Percentiles rank a stretch among this genome's conserved stretches.
phyloP scores from a whole-genome alignment of 2,888 invertebrate species.

The Balanococcus diminutus region DNA sequence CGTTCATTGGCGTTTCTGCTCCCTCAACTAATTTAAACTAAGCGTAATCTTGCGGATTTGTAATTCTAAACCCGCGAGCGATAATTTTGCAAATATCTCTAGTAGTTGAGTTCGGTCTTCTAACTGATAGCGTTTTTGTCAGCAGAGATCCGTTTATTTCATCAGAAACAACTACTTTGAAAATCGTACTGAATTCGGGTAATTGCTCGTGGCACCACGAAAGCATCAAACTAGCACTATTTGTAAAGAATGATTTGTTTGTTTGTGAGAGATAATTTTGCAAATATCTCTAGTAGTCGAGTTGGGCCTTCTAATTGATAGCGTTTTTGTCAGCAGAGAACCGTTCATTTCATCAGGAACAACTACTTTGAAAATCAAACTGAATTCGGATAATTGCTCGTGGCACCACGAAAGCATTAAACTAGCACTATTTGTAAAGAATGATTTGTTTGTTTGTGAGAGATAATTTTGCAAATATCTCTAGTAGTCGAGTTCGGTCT shows the following conservation, averaged over 20 bases:
- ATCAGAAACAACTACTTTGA: slow-evolving; percentile 91
- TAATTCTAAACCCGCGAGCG: slow-evolving; percentile 92
- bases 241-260: no score
- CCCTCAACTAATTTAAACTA: slow-evolving; percentile 88
- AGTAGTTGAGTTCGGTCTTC: slow-evolving; percentile 92
- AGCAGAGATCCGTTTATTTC: slow-evolving; percentile 91
- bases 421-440: slow-evolving; percentile 50
- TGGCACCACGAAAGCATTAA: slow-evolving; percentile 60
- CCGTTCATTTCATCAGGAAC: slow-evolving; percentile 94
- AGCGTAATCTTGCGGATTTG: slow-evolving; percentile 95
- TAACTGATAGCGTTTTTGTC: slow-evolving; percentile 88
- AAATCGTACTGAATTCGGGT: slow-evolving; percentile 72
- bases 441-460: no score
- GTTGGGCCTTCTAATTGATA: slow-evolving; percentile 91
- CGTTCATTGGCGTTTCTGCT: slow-evolving; percentile 87
- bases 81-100: slow-evolving; percentile 92
- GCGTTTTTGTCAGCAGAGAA: slow-evolving; percentile 86
- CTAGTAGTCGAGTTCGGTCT: slow-evolving; percentile 91
- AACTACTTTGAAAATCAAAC: slow-evolving; percentile 84
- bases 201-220: slow-evolving; percentile 62
- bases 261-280: slow-evolving; percentile 91
- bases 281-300: slow-evolving; percentile 93
- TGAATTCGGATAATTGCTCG: slow-evolving; percentile 65
- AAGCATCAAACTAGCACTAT: slow-evolving; percentile 5
- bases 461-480: slow-evolving; percentile 92